Base-by-base conservation (phyloP, 2,113 vertebrate species). In the Laticauda colubrina region DNA sequence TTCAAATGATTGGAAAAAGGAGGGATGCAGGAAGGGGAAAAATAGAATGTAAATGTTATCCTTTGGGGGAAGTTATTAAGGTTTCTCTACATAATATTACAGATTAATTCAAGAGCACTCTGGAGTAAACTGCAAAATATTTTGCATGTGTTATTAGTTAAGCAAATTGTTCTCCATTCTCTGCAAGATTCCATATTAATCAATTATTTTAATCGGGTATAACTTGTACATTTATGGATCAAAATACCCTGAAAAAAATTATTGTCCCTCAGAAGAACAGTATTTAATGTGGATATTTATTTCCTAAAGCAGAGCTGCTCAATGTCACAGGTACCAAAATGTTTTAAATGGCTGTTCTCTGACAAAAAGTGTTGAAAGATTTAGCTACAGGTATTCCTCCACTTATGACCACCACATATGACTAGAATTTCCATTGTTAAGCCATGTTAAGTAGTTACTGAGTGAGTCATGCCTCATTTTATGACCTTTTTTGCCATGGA, bases 1-100 rank as follows among this genome's bases (percentile, higher is more conserved):
- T 85, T 89, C 51, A 86, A 92, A 18, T n/a, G 34, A 61, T 95
- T 88, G 5, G 2, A 39, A 43, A 93, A 81, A 85, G 45, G 90
- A 1, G 4, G 26, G 54, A 0, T 1, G 0, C 0, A 12, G 26
- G 51, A 34, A 90, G 0, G 34, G 34, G 0, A 11, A 69, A 91
- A 94, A 51, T n/a, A 57, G 3, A 93, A 61, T 81, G 20, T 81
- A 81, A 88, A 24, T 94, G 0, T 51, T 6, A 61, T 26, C 94
- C 91, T 20, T 89, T 51, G 57, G 53, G 61, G 45, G 23, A 94
- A 85, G 69, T 91, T 87, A 91, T 15, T 81, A 54, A 56, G 39
- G 29, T 20, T 88, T 88, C 39, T 39, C 24, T 10, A 23, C 59
- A 93, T 4, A 51, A 21, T 20, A 91, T 51, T 90, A 20, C 54